phyloP scores from a whole-genome alignment of 2,888 invertebrate species.

The Parthenolecanium corni region DNA sequence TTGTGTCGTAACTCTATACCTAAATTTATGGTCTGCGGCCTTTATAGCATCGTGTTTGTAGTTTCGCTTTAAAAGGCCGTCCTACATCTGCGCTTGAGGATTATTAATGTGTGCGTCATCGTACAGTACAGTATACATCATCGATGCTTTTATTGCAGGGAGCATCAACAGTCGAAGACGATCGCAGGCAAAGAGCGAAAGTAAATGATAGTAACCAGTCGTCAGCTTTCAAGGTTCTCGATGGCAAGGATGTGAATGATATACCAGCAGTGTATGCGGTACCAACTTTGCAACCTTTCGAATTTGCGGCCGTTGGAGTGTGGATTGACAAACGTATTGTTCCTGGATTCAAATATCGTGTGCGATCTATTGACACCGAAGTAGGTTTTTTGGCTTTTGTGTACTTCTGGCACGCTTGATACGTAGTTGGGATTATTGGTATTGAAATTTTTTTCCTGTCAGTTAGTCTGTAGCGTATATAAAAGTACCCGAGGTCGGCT shows the following conservation, averaged over 20 bases:
- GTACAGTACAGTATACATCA: too few relatives aligned
- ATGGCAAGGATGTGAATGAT: slow-evolving; percentile 51
- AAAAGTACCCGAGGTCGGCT: too few relatives aligned
- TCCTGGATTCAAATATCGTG: slow-evolving; percentile 63
- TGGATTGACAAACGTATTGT: slow-evolving; percentile 59
- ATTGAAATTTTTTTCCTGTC: not conserved
- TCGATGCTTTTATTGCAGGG: too few relatives aligned
- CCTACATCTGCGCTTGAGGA: not conserved
- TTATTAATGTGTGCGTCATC: not conserved
- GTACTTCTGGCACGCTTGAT: not conserved
- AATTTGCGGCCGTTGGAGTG: slow-evolving; percentile 58
- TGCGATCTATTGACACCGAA: slow-evolving; percentile 48
- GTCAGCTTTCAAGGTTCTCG: slow-evolving; percentile 37
- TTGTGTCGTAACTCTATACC: too few relatives aligned
- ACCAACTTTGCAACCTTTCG: slow-evolving; percentile 48
- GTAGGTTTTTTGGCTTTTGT: slow-evolving; percentile 38
- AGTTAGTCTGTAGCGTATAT: too few relatives aligned
- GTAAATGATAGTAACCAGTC: not conserved
- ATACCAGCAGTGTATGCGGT: slow-evolving; percentile 54
- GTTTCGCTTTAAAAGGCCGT: too few relatives aligned
- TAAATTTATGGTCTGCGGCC: too few relatives aligned
- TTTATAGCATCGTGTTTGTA: too few relatives aligned
- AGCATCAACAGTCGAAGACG: too few relatives aligned
- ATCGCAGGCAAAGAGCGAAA: too few relatives aligned
- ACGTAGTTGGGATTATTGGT: not conserved